Base-by-base conservation (phyloP, 2,888 invertebrate species). In the Pegoplata infirma region DNA sequence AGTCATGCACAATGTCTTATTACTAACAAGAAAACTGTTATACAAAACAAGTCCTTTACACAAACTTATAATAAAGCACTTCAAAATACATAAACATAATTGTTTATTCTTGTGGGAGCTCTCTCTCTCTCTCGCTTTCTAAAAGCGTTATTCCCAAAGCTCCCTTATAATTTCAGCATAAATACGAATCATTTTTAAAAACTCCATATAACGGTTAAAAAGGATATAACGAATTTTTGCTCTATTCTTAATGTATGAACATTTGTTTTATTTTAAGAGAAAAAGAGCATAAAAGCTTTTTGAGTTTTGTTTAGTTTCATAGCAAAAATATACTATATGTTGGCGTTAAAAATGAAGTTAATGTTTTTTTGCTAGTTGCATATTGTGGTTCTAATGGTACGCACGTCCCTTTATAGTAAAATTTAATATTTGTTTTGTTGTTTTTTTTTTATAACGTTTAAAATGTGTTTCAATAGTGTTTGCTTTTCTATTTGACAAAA, bases 361-460 rank as follows among this genome's bases (percentile, higher is more conserved):
- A 72, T 36, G 61, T 71, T 74, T 75, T 79, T 79, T 79, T 72
- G 71, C 56, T 79, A 79, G 79, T 79, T 79, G 75, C 44, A 67
- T 67, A 75, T 75, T 79, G 79, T 72, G 66, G 61, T 75, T 75
- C 75, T 63, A 47, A 67, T 75, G 71, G 47, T 72, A 79, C 79
- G 58, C 75, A 79, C 79, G 79, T 72, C 72, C 71, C 17, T 71
- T 44, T 56, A 56, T 67, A 61, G 49, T 51, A 61, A n/a, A n/a
- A 53, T 36, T 49, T 61, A 67, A n/a, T n/a, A n/a, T n/a, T n/a
- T n/a, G n/a, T n/a, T n/a, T n/a, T n/a, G n/a, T n/a, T n/a, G n/a
- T n/a, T n/a, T n/a, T n/a, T 47, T 28, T 79, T 44, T 19, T 56
- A 66, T 67, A 79, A 75, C 71, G 66, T 71, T 28, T 40, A 28